Percentiles rank a stretch among this genome's conserved stretches.
Evolutionary conservation across 2,113 vertebrate species (phyloP).

Genomic region (Paramormyrops kingsleyae): DNA sequence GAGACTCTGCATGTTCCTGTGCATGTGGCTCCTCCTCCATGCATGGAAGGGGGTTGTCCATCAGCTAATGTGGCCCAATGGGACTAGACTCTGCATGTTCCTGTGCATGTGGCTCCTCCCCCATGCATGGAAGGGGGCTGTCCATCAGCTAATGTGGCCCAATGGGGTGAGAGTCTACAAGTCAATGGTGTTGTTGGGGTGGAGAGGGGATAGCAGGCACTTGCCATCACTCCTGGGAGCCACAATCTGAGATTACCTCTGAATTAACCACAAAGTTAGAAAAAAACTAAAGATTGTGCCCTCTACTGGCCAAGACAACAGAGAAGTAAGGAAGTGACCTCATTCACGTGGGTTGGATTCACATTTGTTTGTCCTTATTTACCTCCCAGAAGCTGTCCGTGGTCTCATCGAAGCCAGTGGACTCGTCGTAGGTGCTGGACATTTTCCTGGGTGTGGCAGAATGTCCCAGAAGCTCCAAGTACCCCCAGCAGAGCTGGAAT

Average conservation of each 20-base stretch:
- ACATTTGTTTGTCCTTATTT: constrained; percentile 27
- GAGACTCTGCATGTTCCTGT: background rate
- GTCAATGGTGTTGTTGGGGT: constrained; percentile 50
- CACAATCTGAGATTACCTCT: background rate
- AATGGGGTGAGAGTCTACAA: constrained; percentile 29
- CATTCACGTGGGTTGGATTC: background rate
- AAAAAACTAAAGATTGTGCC: background rate
- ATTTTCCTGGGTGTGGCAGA: constrained; percentile 64
- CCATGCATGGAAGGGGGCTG: constrained; percentile 28
- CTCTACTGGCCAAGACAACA: background rate
- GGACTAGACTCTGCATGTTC: background rate
- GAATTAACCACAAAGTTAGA: background rate
- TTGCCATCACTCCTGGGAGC: constrained; percentile 50
- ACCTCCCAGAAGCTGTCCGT: constrained; percentile 99
- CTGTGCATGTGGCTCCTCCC: too few species aligned
- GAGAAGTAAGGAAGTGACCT: background rate
- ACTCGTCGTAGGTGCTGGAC: constrained; percentile 92
- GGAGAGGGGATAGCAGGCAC: constrained; percentile 37
- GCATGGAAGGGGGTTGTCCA: constrained; percentile 17
- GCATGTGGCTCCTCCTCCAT: constrained; percentile 33
- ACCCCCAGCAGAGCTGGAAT: constrained; percentile 53
- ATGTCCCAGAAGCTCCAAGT: constrained; percentile 49
- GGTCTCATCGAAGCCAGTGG: constrained; percentile 72
- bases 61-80: too few species aligned
- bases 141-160: background rate